Evolutionary conservation across 2,888 invertebrate genomes (phyloP), one percentile per base, ranked within the genome.

Genomic region (Spodoptera littoralis): DNA sequence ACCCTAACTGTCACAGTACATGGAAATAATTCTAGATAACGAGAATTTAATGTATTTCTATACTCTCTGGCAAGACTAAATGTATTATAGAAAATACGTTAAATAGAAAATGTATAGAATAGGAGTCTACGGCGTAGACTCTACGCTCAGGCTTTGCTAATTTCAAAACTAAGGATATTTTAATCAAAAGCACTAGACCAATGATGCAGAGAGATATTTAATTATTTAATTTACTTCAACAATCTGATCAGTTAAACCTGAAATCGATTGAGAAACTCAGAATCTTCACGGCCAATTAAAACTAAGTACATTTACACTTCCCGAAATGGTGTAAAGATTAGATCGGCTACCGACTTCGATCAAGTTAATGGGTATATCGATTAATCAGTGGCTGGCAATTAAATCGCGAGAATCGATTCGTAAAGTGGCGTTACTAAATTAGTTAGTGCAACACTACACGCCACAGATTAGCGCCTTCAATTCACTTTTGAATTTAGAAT

Each of bases 361-460:
- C 82, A 84, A 82, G 77, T 80, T 76, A 73, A 73, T 81, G 80
- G 82, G 82, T 80, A 82, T 70, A 77, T 69, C 79, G 81, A 88
- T 86, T 85, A 90, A 88, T 87, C 80, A 80, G 65, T 72, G 58
- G 70, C 57, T 64, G 68, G 88, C 88, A 92, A 92, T 92, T 90
- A 92, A 92, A 91, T 88, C 84, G 89, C 88, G 87, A 83, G 85
- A 84, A 88, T 87, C 88, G 88, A 90, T 89, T 89, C 84, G 84
- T 87, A 88, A 90, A 90, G 84, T 84, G 87, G 88, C 90, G 87
- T 90, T 83, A 84, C 89, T 87, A 85, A 90, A 82, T 78, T 85
- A 84, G 84, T 88, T 87, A 86, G 84, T 64, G 66, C 60, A 74
- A 51, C 63, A 72, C 70, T 74, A 77, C 60, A 76, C 72, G 67